A percentile compares a stretch with the other conserved stretches of the same genome.
Conservation (phyloP, 2,797 vertebrate species). For the Gymnodraco acuticeps region DNA sequence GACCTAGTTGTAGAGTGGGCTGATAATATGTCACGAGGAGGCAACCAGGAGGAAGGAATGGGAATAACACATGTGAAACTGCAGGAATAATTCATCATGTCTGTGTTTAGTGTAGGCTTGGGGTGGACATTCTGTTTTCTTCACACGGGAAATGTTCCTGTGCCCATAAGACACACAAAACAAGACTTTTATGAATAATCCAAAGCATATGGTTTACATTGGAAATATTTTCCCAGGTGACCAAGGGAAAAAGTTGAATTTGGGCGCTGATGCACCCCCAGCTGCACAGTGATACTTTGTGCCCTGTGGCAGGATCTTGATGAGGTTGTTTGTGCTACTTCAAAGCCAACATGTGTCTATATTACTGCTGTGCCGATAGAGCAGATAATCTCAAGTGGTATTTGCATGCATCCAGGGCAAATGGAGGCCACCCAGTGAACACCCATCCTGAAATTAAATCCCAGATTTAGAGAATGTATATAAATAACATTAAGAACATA, state of each 20-base stretch:
- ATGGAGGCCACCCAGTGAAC: conserved; percentile 37
- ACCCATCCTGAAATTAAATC: not conserved
- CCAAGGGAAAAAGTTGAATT: not conserved
- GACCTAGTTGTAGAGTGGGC: conserved; percentile 68
- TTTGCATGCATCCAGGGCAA: conserved; percentile 38
- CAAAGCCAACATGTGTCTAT: conserved; percentile 47
- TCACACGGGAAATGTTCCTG: conserved; percentile 26
- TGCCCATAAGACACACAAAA: conserved; percentile 10
- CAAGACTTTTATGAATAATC: conserved; percentile 7
- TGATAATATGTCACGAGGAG: conserved; percentile 61
- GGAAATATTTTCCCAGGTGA: conserved; percentile 23
- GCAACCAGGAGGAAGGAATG: conserved; percentile 12
- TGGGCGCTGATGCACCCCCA: not conserved
- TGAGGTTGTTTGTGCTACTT: conserved; percentile 49
- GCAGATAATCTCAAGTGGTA: conserved; percentile 40
- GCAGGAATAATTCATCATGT: conserved; percentile 47
- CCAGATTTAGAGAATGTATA: conserved; percentile 21
- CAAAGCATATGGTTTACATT: conserved; percentile 29
- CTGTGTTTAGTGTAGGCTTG: conserved; percentile 25
- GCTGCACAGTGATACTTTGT: conserved; percentile 25
- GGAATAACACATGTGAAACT: conserved; percentile 50
- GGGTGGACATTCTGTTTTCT: conserved; percentile 16
- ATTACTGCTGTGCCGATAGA: conserved; percentile 39
- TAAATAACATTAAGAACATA: conserved; percentile 30
- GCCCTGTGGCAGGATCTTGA: conserved; percentile 28